Evolutionary conservation across 2,888 invertebrate genomes (phyloP), one percentile per base, ranked within the genome.

Genomic region (Lithophane ornitopus): DNA sequence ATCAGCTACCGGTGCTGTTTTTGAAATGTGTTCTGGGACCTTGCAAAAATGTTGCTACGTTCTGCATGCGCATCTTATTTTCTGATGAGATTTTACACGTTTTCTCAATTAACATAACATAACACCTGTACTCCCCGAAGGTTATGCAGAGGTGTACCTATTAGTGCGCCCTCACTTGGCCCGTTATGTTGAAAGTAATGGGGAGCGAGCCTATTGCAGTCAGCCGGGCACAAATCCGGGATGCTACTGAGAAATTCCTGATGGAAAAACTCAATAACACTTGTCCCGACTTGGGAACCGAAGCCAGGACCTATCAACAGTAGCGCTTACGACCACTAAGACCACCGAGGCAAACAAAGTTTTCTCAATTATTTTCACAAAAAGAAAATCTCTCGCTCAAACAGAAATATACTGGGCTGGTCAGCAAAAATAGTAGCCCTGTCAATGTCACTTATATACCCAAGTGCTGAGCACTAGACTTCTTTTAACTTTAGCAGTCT

Each of bases 391-490:
- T 28, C 1, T 19, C n/a, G 8, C 11, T 14, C n/a, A 56, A n/a
- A 9, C 7, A 19, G 12, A 56, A 63, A 49, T 16, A 56, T n/a
- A 34, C 19, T 69, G 2, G 14, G 1, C 11, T 76, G 16, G n/a
- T 77, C 49, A 52, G 49, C 56, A 26, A 63, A 74, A 63, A 73
- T 63, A 59, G 41, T 41, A 62, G n/a, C 26, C 34, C 26, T 61
- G 41, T 74, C 39, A 71, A 70, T 70, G 39, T 61, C 89, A 88
- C 88, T 89, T 86, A 84, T 74, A 75, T 69, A 75, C 54, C 44
- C 56, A 82, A 74, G 56, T 74, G 49, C 62, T 62, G n/a, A 80
- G 65, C 4, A 56, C 34, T 39, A 73, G 58, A 76, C 59, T 74
- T 52, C 49, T 84, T 67, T 56, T 46, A 62, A 70, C 59, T 84